A percentile compares a stretch with the other conserved stretches of the same genome.
These are phyloP conservation scores for Oedothorax gibbosus DNA, from an alignment of 1,140 invertebrate genomes.

Conservation along the genomic window DNA sequence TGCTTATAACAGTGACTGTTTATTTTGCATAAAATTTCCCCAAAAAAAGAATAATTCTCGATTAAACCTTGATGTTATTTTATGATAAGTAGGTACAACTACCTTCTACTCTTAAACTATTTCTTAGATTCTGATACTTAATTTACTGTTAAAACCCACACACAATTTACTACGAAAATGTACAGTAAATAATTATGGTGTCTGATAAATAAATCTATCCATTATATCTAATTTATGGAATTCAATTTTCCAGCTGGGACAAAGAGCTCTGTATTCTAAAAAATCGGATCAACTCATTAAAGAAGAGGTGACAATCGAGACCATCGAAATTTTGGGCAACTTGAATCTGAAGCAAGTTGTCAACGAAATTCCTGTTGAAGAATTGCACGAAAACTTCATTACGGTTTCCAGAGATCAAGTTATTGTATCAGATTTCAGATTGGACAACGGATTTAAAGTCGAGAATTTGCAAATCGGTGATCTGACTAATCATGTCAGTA, in stretches of 20 bases:
- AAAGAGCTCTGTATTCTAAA: not conserved
- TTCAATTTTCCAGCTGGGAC: conserved; percentile 9
- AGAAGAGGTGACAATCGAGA: not conserved
- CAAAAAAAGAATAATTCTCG: too few relatives aligned
- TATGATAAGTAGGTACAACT: too few relatives aligned
- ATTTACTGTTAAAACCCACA: too few relatives aligned
- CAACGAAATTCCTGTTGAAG: conserved; percentile 1
- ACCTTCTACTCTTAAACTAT: too few relatives aligned
- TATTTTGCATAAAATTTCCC: too few relatives aligned
- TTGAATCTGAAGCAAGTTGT: conserved; percentile 7
- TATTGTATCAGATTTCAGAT: not conserved
- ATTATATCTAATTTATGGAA: not conserved
- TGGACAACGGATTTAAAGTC: not conserved
- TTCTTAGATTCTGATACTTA: too few relatives aligned
- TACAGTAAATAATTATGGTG: too few relatives aligned
- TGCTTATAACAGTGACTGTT: too few relatives aligned
- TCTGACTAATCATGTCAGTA: not conserved
- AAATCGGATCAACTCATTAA: conserved; percentile 6
- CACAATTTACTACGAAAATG: too few relatives aligned
- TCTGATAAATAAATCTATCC: too few relatives aligned
- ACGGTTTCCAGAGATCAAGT: not conserved
- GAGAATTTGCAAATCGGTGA: not conserved
- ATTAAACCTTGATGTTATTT: too few relatives aligned
- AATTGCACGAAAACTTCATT: conserved; percentile 4
- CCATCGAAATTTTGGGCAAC: conserved; percentile 24